phyloP scores from a whole-genome alignment of 2,888 invertebrate genomes.

The Perizoma flavofasciatum region DNA sequence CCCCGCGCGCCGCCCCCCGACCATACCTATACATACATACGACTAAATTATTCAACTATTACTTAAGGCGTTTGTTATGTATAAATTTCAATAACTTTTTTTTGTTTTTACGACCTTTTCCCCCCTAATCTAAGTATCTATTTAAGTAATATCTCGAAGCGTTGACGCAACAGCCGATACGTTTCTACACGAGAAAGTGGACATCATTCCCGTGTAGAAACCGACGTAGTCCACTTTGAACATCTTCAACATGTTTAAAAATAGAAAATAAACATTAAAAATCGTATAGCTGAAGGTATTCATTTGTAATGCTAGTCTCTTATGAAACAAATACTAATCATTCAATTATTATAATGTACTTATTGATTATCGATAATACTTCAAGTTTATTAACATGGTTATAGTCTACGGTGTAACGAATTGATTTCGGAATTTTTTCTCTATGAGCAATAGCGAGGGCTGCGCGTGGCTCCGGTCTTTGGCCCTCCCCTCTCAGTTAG shows the following conservation, averaged over 20 bases:
- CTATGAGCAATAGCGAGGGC: constrained; percentile 72
- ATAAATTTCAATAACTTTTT: constrained; percentile 80
- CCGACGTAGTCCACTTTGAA: constrained; percentile 79
- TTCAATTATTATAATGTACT: constrained; percentile 84
- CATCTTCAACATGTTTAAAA: constrained; percentile 80
- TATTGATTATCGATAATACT: constrained; percentile 84
- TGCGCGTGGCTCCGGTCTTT: constrained; percentile 41
- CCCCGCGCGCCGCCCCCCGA: constrained; percentile 48
- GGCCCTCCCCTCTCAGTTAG: neutral
- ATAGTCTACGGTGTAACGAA: constrained; percentile 82
- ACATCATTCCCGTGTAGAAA: constrained; percentile 69
- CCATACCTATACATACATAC: constrained; percentile 38
- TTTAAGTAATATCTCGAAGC: constrained; percentile 82
- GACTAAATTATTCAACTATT: constrained; percentile 81
- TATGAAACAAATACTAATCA: constrained; percentile 84
- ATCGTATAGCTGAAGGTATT: constrained; percentile 84
- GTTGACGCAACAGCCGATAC: constrained; percentile 75
- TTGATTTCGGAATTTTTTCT: constrained; percentile 80
- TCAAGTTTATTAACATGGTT: constrained; percentile 81
- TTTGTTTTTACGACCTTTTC: constrained; percentile 81
- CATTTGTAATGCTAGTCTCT: constrained; percentile 84
- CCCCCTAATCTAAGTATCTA: constrained; percentile 81
- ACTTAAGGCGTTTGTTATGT: constrained; percentile 82
- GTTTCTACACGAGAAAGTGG: constrained; percentile 69
- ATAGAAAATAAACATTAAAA: constrained; percentile 79